Base-by-base conservation (phyloP, 2,888 invertebrate genomes). In the Lymantria dispar region DNA sequence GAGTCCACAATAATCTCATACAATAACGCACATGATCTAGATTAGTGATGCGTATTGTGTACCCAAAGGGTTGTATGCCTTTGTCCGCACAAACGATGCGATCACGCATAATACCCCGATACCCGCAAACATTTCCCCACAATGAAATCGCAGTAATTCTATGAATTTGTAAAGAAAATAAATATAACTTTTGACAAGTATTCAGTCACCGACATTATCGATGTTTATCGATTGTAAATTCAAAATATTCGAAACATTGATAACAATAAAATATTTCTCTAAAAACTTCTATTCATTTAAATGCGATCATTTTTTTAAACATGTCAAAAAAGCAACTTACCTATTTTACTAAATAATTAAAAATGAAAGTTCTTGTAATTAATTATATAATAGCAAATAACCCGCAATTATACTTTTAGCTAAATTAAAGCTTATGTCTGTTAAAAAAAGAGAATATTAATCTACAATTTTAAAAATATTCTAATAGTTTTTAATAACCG, bases 151-250 rank as follows among this genome's bases (percentile, higher is more conserved):
- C 85, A 83, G 71, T 66, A 78, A 80, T 90, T 89, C 89, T 85
- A 85, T 89, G 87, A 86, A 90, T 88, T 89, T 87, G 72, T 83
- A 90, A 90, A 88, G 89, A 90, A 89, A 88, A 91, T 90, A 90
- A 90, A 91, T 89, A 90, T 87, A 87, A 88, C 88, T 89, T 90
- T 80, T 89, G 91, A 90, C 90, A 90, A 86, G 83, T 83, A 76
- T 80, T 78, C 74, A 74, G 71, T 79, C 77, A 75, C 82, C 79
- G 85, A 87, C 88, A 72, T 74, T 81, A 88, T 87, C 87, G 76
- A 80, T 88, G 80, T 88, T 90, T 87, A 83, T 83, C 81, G 80
- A 78, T 80, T 76, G 74, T 76, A 68, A 76, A 81, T 81, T 76
- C 70, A 78, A 33, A 33, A 45, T 33, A 40, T 81, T 76, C 70